Evolutionary conservation across 2,113 vertebrate genomes (phyloP).

Genomic region (Halcyon senegalensis): DNA sequence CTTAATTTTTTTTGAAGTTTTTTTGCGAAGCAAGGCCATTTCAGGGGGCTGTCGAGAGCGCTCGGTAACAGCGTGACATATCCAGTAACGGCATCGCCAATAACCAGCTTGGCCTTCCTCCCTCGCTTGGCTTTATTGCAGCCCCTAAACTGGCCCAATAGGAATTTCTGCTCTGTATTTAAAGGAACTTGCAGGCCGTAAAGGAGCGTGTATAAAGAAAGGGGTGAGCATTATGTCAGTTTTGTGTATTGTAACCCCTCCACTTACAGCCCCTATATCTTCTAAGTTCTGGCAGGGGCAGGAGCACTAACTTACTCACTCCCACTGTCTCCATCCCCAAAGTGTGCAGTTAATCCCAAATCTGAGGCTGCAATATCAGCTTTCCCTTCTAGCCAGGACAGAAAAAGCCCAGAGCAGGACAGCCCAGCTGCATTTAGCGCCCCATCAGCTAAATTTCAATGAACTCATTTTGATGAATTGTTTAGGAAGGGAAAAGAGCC

Average conservation of each 20-base stretch:
- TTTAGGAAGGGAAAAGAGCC: conserved; percentile 52
- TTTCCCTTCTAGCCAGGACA: conserved; percentile 43
- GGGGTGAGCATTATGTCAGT: neutral
- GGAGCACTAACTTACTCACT: conserved; percentile 12
- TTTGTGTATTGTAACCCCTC: neutral
- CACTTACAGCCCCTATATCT: conserved; percentile 20
- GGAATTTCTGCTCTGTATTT: neutral
- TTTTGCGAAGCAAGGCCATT: neutral
- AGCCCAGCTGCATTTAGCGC: conserved; percentile 58
- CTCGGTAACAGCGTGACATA: neutral
- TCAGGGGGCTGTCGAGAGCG: neutral
- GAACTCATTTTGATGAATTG: conserved; percentile 70
- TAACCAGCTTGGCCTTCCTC: neutral
- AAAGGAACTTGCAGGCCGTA: neutral
- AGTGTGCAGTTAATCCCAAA: conserved; percentile 5
- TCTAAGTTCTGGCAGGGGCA: conserved; percentile 6
- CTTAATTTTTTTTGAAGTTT: neutral
- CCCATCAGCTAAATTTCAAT: conserved; percentile 69
- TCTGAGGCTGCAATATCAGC: conserved; percentile 11
- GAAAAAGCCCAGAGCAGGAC: conserved; percentile 19
- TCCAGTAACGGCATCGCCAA: neutral
- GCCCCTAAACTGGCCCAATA: neutral
- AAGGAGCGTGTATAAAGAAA: neutral
- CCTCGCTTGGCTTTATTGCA: neutral
- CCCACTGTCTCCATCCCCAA: conserved; percentile 33